Conservation (phyloP, 2,888 invertebrate genomes). For the Cephus sareptanus region DNA sequence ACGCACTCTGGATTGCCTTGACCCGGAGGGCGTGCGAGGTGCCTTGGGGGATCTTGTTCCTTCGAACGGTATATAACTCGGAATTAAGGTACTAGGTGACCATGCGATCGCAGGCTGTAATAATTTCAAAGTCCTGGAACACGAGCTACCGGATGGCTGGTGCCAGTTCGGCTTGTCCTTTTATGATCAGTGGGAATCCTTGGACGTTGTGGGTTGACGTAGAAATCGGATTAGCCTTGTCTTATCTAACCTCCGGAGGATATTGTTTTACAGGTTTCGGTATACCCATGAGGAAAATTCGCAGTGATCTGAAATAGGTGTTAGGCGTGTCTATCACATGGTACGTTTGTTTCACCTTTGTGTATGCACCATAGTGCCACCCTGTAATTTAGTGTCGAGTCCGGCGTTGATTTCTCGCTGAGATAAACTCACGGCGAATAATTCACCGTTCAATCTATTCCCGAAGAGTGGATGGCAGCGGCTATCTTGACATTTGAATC, state of each 20-base stretch:
- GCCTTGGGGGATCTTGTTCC: conserved; percentile 23
- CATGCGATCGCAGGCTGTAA: conserved; percentile 37
- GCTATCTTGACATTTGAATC: conserved; percentile 58
- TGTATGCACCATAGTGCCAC: conserved; percentile 34
- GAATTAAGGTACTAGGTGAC: conserved; percentile 50
- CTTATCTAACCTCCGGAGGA: too few relatives aligned
- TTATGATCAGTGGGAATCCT: too few relatives aligned
- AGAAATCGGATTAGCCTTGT: too few relatives aligned
- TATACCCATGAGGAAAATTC: neutral
- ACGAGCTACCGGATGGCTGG: too few relatives aligned
- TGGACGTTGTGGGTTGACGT: too few relatives aligned
- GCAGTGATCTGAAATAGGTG: conserved; percentile 24
- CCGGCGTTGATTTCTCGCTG: conserved; percentile 7
- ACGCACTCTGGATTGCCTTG: conserved; percentile 48
- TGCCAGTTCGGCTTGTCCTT: too few relatives aligned
- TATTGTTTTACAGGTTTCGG: too few relatives aligned
- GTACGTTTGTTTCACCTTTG: conserved; percentile 25
- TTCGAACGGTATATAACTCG: conserved; percentile 31
- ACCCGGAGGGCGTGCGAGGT: conserved; percentile 51
- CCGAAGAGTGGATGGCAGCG: conserved; percentile 36
- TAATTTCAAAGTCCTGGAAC: conserved; percentile 21
- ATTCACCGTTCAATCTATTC: conserved; percentile 56
- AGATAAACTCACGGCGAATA: conserved; percentile 38
- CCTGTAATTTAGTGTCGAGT: conserved; percentile 51
- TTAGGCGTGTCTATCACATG: conserved; percentile 42